Evolutionary conservation across 2,113 vertebrate species (phyloP).

Genomic region (Clinocottus analis): DNA sequence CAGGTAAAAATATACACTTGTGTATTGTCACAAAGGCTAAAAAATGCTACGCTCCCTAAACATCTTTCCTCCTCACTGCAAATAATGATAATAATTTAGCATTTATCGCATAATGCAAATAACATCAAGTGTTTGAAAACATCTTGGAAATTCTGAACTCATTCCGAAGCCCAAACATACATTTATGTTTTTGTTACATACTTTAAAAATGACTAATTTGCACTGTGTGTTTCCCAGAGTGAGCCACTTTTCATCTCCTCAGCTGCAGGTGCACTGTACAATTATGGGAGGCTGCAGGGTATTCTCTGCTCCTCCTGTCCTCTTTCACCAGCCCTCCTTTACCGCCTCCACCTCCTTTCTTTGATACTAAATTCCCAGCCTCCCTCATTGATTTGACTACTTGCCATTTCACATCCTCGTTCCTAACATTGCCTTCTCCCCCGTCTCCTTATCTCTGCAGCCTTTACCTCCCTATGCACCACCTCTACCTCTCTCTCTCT

Average conservation of each 20-base stretch:
- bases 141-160: slow-evolving; percentile 16
- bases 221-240: slow-evolving; percentile 49
- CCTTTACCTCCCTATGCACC: slow-evolving; percentile 45
- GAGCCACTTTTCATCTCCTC: slow-evolving; percentile 58
- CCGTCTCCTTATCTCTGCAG: slow-evolving; percentile 55
- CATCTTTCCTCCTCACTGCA: neutral
- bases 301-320: slow-evolving; percentile 49
- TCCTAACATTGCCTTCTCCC: slow-evolving; percentile 44
- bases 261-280: slow-evolving; percentile 59
- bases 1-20: neutral
- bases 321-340: slow-evolving; percentile 36
- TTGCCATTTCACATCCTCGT: slow-evolving; percentile 60
- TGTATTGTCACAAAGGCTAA: neutral
- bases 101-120: slow-evolving; percentile 28
- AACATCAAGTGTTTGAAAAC: slow-evolving; percentile 31
- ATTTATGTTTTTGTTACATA: no score
- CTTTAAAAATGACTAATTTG: slow-evolving; percentile 67
- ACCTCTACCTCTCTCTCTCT: slow-evolving; percentile 46
- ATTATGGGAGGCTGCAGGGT: slow-evolving; percentile 44
- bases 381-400: slow-evolving; percentile 65
- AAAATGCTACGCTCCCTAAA: slow-evolving; percentile 3
- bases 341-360: slow-evolving; percentile 52
- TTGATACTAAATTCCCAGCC: slow-evolving; percentile 47
- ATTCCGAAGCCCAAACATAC: no score
- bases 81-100: slow-evolving; percentile 10